These are phyloP conservation scores for Bombylius major DNA, from an alignment of 2,888 invertebrate species.

Conservation along the genomic window DNA sequence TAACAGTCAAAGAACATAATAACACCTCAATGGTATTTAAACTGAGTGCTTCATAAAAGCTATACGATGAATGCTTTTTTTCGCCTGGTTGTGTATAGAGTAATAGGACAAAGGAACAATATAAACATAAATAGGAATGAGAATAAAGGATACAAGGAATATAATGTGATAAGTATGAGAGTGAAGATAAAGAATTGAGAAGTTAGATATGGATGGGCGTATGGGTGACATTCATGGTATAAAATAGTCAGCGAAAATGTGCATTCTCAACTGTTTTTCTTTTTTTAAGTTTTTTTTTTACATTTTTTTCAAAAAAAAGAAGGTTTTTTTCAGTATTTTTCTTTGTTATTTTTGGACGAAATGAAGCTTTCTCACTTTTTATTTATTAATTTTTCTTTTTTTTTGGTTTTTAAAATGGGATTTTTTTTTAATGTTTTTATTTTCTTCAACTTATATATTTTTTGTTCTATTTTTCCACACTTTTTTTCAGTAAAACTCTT, in stretches of 20 bases:
- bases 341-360: not conserved
- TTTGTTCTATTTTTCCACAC: too few species aligned
- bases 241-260: not conserved
- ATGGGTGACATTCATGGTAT: not conserved
- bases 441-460: not conserved
- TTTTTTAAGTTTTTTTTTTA: not conserved
- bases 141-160: not conserved
- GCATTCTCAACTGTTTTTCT: not conserved
- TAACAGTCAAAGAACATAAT: not conserved
- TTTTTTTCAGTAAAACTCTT: not conserved
- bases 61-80: not conserved
- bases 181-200: not conserved
- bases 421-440: slow-evolving; percentile 1
- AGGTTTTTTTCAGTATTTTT: not conserved
- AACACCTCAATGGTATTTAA: not conserved
- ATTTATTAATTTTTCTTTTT: not conserved
- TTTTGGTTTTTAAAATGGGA: not conserved
- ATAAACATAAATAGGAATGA: too few species aligned
- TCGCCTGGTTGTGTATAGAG: too few species aligned
- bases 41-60: not conserved
- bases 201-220: too few species aligned
- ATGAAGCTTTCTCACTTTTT: not conserved
- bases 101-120: too few species aligned
- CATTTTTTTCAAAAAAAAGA: not conserved
- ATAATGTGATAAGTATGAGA: not conserved